These are phyloP conservation scores for Drosophila micromelanica DNA, from an alignment of 1,140 invertebrate genomes.

Conservation along the genomic window DNA sequence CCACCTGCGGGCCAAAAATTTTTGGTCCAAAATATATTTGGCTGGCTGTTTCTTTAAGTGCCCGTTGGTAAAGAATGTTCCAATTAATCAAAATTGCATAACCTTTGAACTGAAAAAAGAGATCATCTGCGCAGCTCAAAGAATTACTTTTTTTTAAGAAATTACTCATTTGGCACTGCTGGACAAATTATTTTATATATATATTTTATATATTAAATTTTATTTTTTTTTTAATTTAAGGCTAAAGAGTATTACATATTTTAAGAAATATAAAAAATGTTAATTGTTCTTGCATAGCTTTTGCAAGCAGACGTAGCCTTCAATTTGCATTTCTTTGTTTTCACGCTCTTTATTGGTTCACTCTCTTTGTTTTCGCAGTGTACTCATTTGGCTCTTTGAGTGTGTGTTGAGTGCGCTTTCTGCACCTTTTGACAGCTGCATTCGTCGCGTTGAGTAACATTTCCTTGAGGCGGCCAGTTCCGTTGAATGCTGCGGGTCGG, in stretches of 20 bases:
- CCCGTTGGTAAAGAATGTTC: too few species aligned
- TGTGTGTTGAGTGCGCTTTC: constrained; percentile 31
- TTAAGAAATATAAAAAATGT: not conserved
- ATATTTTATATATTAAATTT: too few species aligned
- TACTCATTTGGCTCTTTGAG: not conserved
- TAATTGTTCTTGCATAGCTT: not conserved
- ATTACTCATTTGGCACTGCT: too few species aligned
- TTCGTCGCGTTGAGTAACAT: constrained; percentile 17
- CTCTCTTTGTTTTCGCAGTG: constrained; percentile 1
- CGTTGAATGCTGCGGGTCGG: not conserved
- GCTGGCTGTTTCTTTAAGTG: too few species aligned
- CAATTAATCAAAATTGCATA: too few species aligned
- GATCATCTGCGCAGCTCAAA: too few species aligned
- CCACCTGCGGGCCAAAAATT: not conserved
- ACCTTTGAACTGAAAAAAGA: too few species aligned
- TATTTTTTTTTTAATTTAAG: too few species aligned
- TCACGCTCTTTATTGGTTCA: not conserved
- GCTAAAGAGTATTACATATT: too few species aligned
- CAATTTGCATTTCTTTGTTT: not conserved
- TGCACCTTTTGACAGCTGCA: constrained; percentile 22
- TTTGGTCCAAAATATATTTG: not conserved
- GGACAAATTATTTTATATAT: too few species aligned
- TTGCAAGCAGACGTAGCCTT: not conserved
- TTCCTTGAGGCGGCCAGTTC: not conserved
- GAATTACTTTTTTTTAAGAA: too few species aligned